Evolutionary conservation across 2,113 vertebrate genomes (phyloP).

Genomic region (Promerops cafer): DNA sequence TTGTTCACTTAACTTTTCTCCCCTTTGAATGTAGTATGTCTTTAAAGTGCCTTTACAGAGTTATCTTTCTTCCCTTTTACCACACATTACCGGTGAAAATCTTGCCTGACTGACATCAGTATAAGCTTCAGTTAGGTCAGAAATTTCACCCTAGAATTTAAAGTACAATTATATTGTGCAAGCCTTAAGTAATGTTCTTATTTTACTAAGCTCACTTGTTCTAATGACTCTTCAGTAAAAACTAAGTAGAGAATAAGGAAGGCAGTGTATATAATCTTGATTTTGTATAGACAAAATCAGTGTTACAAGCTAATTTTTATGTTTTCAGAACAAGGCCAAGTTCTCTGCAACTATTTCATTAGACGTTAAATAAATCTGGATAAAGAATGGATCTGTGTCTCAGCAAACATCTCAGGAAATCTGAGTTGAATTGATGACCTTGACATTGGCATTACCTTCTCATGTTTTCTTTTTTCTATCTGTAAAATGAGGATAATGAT

Average conservation of each 20-base stretch:
- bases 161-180: not conserved
- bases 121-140: not conserved
- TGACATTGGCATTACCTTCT: not conserved
- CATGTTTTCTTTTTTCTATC: not conserved
- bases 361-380: not conserved
- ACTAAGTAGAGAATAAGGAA: not conserved
- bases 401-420: not conserved
- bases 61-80: not conserved
- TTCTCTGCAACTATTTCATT: not conserved
- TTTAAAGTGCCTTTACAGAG: not conserved
- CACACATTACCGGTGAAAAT: not conserved
- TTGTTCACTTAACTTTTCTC: not conserved
- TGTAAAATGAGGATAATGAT: not conserved
- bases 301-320: not conserved
- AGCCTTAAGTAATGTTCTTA: not conserved
- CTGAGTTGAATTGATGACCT: not conserved
- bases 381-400: conserved; percentile 7
- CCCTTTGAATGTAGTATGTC: not conserved
- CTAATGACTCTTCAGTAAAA: not conserved
- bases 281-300: not conserved
- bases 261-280: not conserved
- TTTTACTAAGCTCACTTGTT: not conserved
- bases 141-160: not conserved
- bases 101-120: not conserved
- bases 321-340: not conserved